Evolutionary conservation across 2,797 vertebrate species (phyloP).

Genomic region (Neosilurus hyrtlii): DNA sequence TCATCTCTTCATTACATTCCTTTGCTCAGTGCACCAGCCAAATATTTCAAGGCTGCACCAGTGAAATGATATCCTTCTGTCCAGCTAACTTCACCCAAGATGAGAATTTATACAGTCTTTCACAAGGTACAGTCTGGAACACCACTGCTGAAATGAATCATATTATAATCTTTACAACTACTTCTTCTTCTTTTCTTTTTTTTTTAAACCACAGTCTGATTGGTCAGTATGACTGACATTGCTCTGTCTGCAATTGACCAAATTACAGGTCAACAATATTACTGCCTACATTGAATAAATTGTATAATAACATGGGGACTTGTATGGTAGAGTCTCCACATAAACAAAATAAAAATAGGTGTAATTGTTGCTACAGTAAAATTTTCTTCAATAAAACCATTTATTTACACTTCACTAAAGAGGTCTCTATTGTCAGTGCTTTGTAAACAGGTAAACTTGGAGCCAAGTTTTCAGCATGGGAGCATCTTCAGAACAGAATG

Average conservation of each 20-base stretch:
- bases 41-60: slow-evolving; percentile 16
- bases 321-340: background rate
- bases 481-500: background rate
- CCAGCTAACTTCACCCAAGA: slow-evolving; percentile 3
- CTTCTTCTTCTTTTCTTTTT: no score
- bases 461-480: background rate
- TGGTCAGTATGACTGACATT: background rate
- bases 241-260: background rate
- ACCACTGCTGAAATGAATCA: background rate
- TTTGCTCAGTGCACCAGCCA: slow-evolving; percentile 1
- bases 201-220: background rate
- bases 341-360: background rate
- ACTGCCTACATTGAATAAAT: background rate
- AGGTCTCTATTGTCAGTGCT: background rate
- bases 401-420: background rate
- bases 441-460: background rate
- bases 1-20: slow-evolving; percentile 27
- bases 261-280: background rate
- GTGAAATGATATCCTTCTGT: slow-evolving; percentile 19
- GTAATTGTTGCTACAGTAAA: background rate
- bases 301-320: background rate
- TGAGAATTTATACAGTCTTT: background rate
- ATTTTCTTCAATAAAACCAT: background rate
- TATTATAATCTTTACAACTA: background rate
- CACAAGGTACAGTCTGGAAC: background rate